Percentiles rank a stretch among this genome's conserved stretches.
phyloP scores from a whole-genome alignment of 1,140 invertebrate species.

The Chelonus insularis region DNA sequence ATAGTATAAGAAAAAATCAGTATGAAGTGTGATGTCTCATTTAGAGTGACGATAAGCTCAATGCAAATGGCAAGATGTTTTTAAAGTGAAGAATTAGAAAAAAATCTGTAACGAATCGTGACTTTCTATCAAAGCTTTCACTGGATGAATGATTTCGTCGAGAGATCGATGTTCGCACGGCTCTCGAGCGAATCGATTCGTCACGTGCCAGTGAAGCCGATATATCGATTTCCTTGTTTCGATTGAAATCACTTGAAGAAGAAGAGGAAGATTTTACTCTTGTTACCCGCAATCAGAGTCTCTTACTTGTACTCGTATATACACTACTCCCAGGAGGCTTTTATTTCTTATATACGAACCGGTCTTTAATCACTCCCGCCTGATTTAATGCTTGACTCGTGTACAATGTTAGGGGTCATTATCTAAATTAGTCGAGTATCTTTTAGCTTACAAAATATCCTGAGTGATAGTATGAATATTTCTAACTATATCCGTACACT shows the following conservation, averaged over 20 bases:
- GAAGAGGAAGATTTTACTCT: constrained; percentile 15
- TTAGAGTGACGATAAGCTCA: neutral
- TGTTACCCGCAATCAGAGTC: neutral
- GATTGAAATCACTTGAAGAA: constrained; percentile 14
- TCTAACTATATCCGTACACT: neutral
- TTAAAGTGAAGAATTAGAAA: no score
- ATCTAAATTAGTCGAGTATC: constrained; percentile 31
- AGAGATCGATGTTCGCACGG: constrained; percentile 21
- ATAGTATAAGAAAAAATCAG: constrained; percentile 7
- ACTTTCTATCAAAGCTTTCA: constrained; percentile 25
- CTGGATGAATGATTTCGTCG: constrained; percentile 8
- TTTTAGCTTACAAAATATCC: constrained; percentile 17
- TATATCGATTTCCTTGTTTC: constrained; percentile 28
- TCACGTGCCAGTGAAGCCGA: constrained; percentile 20
- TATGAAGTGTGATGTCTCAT: neutral
- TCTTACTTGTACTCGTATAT: neutral
- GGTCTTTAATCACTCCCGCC: constrained; percentile 25
- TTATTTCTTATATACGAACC: constrained; percentile 21
- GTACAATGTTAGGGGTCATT: constrained; percentile 26
- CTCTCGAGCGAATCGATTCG: constrained; percentile 23
- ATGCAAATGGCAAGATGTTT: no score
- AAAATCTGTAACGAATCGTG: constrained; percentile 17
- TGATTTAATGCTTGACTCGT: constrained; percentile 19
- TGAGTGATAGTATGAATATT: neutral
- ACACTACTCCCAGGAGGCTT: constrained; percentile 1